These are phyloP conservation scores for Nerophis ophidion DNA, from an alignment of 2,113 vertebrate species.

Conservation along the genomic window DNA sequence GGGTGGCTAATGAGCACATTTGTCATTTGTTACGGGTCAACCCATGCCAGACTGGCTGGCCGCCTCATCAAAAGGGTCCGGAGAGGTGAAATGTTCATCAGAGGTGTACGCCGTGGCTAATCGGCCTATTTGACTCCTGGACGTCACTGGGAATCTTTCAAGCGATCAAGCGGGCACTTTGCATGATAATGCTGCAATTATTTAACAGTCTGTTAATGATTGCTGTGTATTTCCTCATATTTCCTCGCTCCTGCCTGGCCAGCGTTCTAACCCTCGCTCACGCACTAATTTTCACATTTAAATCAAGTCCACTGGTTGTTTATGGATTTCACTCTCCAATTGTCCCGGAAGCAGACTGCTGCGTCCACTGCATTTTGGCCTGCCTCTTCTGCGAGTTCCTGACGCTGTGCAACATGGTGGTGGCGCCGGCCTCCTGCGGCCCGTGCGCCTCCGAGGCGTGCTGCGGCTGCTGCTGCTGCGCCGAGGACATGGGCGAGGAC, in stretches of 20 bases:
- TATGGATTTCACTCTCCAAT: constrained; percentile 7
- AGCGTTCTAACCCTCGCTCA: constrained; percentile 13
- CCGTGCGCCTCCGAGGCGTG: constrained; percentile 84
- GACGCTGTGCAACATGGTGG: constrained; percentile 91
- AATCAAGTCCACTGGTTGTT: not conserved
- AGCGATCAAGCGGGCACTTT: constrained; percentile 64
- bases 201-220: constrained; percentile 69
- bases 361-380: constrained; percentile 96
- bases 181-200: constrained; percentile 77
- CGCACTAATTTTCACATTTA: not conserved
- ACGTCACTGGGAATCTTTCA: constrained; percentile 68
- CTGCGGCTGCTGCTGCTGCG: constrained; percentile 93
- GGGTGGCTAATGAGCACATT: constrained; percentile 46
- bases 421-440: constrained; percentile 88
- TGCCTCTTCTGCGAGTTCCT: constrained; percentile 98
- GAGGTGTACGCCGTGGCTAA: constrained; percentile 54
- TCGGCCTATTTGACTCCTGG: constrained; percentile 64
- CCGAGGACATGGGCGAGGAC: constrained; percentile 83
- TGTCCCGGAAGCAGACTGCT: constrained; percentile 78
- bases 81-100: constrained; percentile 76
- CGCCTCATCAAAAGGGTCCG: constrained; percentile 23
- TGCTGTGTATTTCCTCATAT: constrained; percentile 57
- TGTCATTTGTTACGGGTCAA: constrained; percentile 38
- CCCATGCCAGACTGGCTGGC: constrained; percentile 37
- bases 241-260: constrained; percentile 22